Base-by-base conservation (phyloP, 2,888 invertebrate species). In the Pteria penguin region DNA sequence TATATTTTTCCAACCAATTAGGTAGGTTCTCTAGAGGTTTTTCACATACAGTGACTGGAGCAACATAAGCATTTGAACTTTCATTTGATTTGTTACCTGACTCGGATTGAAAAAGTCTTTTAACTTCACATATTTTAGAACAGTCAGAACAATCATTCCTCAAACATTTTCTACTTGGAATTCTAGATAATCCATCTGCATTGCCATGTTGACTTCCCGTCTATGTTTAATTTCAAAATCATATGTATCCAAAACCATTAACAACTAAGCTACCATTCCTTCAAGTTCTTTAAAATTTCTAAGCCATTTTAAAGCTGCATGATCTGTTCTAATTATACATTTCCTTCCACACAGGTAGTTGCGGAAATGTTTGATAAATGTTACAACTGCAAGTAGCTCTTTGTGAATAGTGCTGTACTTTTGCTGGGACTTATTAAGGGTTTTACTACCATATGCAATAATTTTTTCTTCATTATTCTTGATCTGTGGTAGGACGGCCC, bases 101-200 rank as follows among this genome's bases (percentile, higher is more conserved):
- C 2, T 45, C 14, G 22, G 45, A 36, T 2, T 5, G 2, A 8
- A 61, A 31, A 31, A 22, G 29, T 8, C 61, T 32, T 3, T 31
- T 22, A 4, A 2, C 18, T 31, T 31, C 4, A n/a, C 18, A 2
- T 8, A 3, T 31, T 31, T 61, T 22, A n/a, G 29, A n/a, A 29
- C 67, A 67, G 22, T 54, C 45, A 4, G 54, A 32, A 29, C 67
- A 67, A 18, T 31, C 29, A 1, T 2, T 11, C 18, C 62, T 62
- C 11, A 45, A 8, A 57, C 66, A 73, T 33, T 27, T 57, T 24
- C 58, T 29, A 8, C 63, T 22, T 4, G 31, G 52, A 36, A 70
- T 73, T 31, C 81, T 14, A n/a, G 76, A 74, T 70, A 83, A 33
- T 0, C 58, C 66, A 54, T 75, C 75, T 24, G 71, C 71, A 58